Evolutionary conservation across 1,140 invertebrate species (phyloP).

Genomic region (Calycopis cecrops): DNA sequence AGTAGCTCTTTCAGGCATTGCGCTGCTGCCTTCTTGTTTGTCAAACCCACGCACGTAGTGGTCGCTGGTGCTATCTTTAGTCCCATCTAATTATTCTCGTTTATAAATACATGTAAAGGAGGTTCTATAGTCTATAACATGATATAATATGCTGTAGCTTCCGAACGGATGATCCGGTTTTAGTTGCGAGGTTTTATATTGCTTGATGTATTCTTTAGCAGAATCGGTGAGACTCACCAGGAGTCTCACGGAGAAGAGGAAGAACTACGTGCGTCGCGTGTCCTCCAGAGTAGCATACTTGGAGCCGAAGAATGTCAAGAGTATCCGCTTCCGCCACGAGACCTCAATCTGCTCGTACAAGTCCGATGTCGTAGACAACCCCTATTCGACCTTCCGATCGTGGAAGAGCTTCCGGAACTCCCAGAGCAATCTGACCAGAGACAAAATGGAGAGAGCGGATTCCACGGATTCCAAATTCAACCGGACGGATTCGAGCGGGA

Average conservation of each 20-base stretch:
- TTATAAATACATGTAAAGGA: too few relatives aligned
- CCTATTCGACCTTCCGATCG: constrained; percentile 56
- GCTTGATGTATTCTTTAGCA: constrained; percentile 36
- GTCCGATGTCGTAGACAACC: constrained; percentile 50
- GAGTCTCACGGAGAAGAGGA: constrained; percentile 76
- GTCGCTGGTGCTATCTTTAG: too few relatives aligned
- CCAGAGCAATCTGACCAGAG: constrained; percentile 42
- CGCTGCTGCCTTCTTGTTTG: too few relatives aligned
- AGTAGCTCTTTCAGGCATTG: too few relatives aligned
- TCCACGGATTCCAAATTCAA: constrained; percentile 51
- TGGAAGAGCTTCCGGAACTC: constrained; percentile 62
- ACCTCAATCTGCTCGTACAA: constrained; percentile 61
- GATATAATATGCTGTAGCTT: too few relatives aligned
- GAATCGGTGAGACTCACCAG: constrained; percentile 68
- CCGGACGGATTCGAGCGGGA: constrained; percentile 48
- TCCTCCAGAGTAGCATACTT: constrained; percentile 61
- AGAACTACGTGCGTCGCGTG: constrained; percentile 77
- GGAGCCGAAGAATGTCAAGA: constrained; percentile 44
- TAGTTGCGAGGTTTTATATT: background rate
- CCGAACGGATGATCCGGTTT: too few relatives aligned
- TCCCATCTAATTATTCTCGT: too few relatives aligned
- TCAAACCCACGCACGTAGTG: too few relatives aligned
- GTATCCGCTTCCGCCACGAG: constrained; percentile 45
- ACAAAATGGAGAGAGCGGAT: constrained; percentile 41
- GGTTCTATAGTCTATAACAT: too few relatives aligned